Conservation (phyloP, 2,113 vertebrate genomes). For the Sinocyclocheilus maitianheensis region DNA sequence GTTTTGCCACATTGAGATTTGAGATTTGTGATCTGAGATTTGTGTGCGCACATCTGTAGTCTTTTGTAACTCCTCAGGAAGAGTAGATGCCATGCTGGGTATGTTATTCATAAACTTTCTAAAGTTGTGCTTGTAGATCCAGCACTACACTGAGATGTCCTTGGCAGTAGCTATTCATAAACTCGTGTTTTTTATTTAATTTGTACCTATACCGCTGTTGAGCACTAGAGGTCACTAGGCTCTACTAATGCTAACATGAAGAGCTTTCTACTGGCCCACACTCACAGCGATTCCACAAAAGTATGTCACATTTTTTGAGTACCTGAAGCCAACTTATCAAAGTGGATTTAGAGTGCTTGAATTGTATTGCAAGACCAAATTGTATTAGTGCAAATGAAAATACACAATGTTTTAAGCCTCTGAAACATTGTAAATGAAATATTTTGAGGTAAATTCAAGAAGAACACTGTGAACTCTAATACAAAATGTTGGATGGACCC, state of each 20-base stretch:
- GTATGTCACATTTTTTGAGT: background rate
- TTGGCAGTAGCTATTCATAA: background rate
- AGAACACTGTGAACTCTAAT: background rate
- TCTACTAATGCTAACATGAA: slow-evolving; percentile 9
- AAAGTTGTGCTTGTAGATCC: background rate
- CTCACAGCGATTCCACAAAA: background rate
- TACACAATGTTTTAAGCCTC: background rate
- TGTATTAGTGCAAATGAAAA: background rate
- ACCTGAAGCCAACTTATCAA: background rate
- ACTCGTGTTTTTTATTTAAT: background rate
- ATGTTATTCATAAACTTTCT: background rate
- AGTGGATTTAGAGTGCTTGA: background rate
- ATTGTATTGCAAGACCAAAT: background rate
- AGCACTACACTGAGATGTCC: background rate
- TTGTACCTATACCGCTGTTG: background rate
- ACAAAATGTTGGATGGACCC: background rate
- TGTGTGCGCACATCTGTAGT: background rate
- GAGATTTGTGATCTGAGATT: background rate
- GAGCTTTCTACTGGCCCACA: background rate
- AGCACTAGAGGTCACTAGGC: slow-evolving; percentile 44
- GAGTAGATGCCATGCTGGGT: background rate
- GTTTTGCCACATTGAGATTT: background rate
- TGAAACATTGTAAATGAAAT: background rate
- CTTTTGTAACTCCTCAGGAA: background rate
- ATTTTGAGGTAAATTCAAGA: background rate